phyloP scores from a whole-genome alignment of 2,888 invertebrate species.

The Sipunculus nudus region DNA sequence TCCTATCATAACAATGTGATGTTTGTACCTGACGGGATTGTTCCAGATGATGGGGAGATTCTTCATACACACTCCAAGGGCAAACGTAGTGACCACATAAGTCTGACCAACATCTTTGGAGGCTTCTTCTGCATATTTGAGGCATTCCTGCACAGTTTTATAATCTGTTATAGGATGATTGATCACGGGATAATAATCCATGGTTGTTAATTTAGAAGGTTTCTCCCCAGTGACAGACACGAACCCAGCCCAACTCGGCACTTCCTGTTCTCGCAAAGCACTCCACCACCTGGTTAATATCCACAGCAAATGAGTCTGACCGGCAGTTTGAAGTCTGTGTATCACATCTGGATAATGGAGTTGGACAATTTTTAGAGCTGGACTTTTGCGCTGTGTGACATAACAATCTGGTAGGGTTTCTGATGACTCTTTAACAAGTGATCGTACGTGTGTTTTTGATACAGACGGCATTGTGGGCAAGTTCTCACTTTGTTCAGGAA shows the following conservation, averaged over 20 bases:
- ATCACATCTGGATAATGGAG: background rate
- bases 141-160: constrained; percentile 11
- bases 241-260: background rate
- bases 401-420: background rate
- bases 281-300: background rate
- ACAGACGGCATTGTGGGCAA: too few relatives aligned
- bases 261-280: background rate
- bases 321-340: background rate
- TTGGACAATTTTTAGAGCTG: background rate
- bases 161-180: constrained; percentile 22
- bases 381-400: background rate
- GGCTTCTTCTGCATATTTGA: constrained; percentile 8
- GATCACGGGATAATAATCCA: constrained; percentile 17
- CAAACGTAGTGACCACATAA: background rate
- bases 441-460: too few relatives aligned
- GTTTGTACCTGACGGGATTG: background rate
- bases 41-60: background rate
- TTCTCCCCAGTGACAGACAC: background rate
- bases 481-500: too few relatives aligned
- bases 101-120: constrained; percentile 2
- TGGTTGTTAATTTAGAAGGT: background rate
- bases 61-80: constrained; percentile 1
- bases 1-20: background rate
- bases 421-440: too few relatives aligned
- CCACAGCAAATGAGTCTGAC: background rate